Evolutionary conservation across 2,888 invertebrate genomes (phyloP).

Genomic region (Drosophila gaucha): DNA sequence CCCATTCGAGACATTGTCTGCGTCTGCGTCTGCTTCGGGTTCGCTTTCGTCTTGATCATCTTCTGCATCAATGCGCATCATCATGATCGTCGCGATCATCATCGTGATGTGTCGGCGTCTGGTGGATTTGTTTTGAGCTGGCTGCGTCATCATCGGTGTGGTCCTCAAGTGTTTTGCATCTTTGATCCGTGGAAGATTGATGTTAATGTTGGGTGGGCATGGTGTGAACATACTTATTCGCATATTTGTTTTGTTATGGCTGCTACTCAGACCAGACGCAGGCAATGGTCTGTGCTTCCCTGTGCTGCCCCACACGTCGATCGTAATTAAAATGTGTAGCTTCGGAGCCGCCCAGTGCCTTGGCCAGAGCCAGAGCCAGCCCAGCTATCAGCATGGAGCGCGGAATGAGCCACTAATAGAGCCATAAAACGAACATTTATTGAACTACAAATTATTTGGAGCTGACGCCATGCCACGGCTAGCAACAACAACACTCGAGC

Average conservation of each 20-base stretch:
- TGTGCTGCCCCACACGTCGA: slow-evolving; percentile 54
- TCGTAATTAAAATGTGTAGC: slow-evolving; percentile 56
- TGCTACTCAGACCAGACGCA: slow-evolving; percentile 11
- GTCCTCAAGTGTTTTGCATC: slow-evolving; percentile 80
- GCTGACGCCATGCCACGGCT: slow-evolving; percentile 50
- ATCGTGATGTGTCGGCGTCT: slow-evolving; percentile 48
- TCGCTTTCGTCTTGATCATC: slow-evolving; percentile 35
- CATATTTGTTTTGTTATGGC: slow-evolving; percentile 69
- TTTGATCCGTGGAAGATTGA: slow-evolving; percentile 84
- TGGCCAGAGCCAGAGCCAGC: background rate
- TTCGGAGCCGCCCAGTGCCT: slow-evolving; percentile 11
- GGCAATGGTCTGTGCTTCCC: background rate
- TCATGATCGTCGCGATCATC: slow-evolving; percentile 40
- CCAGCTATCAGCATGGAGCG: slow-evolving; percentile 36
- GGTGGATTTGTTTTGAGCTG: slow-evolving; percentile 30
- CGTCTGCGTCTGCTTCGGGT: slow-evolving; percentile 16
- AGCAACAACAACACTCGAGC: no score
- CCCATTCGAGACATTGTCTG: slow-evolving; percentile 35
- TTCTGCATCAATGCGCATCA: slow-evolving; percentile 73
- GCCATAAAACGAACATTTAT: slow-evolving; percentile 83
- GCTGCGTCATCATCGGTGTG: slow-evolving; percentile 63
- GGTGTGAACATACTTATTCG: slow-evolving; percentile 82
- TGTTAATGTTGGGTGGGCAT: slow-evolving; percentile 80
- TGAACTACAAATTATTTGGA: slow-evolving; percentile 82
- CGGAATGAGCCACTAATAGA: slow-evolving; percentile 80